These are phyloP conservation scores for Propithecus coquereli DNA, from an alignment of 2,113 vertebrate genomes.

Conservation along the genomic window DNA sequence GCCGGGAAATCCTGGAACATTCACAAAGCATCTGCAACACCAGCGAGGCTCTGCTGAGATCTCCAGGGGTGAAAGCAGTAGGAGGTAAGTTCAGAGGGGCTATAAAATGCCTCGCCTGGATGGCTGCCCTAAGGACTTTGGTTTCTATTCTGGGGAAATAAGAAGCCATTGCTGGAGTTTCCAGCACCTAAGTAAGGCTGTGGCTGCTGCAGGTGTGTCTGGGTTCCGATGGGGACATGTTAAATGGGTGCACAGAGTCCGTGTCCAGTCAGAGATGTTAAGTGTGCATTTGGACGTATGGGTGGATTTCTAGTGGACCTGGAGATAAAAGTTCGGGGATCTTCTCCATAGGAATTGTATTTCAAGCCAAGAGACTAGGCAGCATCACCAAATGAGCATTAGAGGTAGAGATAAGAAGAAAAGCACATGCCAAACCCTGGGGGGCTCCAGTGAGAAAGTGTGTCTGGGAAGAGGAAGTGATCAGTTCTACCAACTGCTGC, in stretches of 20 bases:
- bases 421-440: background rate
- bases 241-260: background rate
- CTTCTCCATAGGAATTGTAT: background rate
- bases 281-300: too few species aligned
- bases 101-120: background rate
- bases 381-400: background rate
- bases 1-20: accelerated
- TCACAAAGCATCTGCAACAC: background rate
- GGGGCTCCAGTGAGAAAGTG: background rate
- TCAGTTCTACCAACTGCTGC: background rate
- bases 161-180: background rate
- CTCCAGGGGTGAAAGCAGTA: background rate
- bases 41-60: background rate
- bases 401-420: background rate
- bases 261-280: background rate
- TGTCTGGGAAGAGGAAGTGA: background rate
- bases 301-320: background rate
- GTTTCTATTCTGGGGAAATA: background rate
- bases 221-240: background rate
- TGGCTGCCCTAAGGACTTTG: background rate
- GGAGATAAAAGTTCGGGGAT: background rate
- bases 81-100: background rate
- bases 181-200: background rate
- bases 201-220: background rate
- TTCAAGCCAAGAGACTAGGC: background rate